Conservation (phyloP, 2,113 vertebrate genomes). For the Macroglossus sobrinus region DNA sequence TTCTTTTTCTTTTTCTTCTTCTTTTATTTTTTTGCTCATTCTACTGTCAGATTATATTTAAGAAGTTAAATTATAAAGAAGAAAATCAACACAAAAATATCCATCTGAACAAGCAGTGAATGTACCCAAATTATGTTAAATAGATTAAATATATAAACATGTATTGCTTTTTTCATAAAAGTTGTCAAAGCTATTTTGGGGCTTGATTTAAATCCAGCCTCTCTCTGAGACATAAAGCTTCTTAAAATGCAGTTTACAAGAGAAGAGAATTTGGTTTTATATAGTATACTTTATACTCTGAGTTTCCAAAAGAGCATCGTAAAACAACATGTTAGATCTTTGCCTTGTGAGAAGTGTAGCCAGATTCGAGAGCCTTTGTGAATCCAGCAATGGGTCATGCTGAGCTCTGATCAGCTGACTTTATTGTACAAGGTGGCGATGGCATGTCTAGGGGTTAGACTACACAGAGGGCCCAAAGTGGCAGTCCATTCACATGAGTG, state of each 20-base stretch:
- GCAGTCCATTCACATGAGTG: not conserved
- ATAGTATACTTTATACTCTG: conserved; percentile 62
- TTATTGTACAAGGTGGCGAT: not conserved
- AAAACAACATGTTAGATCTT: conserved; percentile 65
- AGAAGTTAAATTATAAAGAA: conserved; percentile 26
- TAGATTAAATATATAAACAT: conserved; percentile 78
- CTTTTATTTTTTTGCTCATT: not conserved
- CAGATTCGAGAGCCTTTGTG: conserved; percentile 48
- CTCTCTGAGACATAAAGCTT: conserved; percentile 78
- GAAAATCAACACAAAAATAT: conserved; percentile 54
- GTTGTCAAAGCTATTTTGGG: conserved; percentile 79
- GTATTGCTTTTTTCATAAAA: conserved; percentile 73
- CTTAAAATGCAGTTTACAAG: conserved; percentile 75
- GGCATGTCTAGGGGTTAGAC: not conserved
- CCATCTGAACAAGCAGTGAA: conserved; percentile 59
- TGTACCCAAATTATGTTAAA: conserved; percentile 80
- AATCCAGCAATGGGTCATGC: not conserved
- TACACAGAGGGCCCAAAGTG: not conserved
- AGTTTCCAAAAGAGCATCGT: conserved; percentile 75
- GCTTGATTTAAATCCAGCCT: conserved; percentile 76
- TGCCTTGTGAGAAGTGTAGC: conserved; percentile 12
- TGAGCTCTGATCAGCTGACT: not conserved
- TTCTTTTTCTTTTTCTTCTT: not conserved
- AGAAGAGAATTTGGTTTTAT: conserved; percentile 75
- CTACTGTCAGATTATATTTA: conserved; percentile 40